Percentiles rank a stretch among this genome's conserved stretches.
phyloP scores from a whole-genome alignment of 1,140 invertebrate species.

The Lepidotrigona ventralis region DNA sequence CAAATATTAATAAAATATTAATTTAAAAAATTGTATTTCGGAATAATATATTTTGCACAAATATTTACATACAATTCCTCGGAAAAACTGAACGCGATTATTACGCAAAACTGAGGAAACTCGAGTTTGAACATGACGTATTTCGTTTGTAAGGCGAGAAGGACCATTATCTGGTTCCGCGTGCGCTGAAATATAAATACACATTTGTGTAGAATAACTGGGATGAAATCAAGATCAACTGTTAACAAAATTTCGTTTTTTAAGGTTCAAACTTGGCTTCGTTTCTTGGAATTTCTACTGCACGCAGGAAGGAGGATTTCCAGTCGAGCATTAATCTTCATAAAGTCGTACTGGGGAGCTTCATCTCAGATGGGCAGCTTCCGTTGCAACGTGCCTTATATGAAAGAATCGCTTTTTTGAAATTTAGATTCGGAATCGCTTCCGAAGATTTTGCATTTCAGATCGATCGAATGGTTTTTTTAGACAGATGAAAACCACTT shows the following conservation, averaged over 20 bases:
- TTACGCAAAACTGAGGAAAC: not conserved
- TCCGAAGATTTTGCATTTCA: too few species aligned
- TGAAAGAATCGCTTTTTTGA: not conserved
- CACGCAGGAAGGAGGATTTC: not conserved
- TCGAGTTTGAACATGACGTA: not conserved
- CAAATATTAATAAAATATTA: too few species aligned
- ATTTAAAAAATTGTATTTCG: too few species aligned
- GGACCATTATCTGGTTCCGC: not conserved
- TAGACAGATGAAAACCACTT: not conserved
- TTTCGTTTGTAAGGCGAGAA: not conserved
- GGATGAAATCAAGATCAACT: not conserved
- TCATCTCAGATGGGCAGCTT: not conserved
- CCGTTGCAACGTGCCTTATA: not conserved
- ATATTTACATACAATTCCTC: too few species aligned
- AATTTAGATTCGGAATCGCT: not conserved
- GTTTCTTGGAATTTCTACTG: not conserved
- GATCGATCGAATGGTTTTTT: not conserved
- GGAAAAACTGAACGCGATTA: too few species aligned
- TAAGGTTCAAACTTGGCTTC: not conserved
- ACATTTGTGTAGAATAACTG: not conserved
- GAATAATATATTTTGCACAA: too few species aligned
- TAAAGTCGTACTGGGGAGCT: not conserved
- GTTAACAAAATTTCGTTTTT: not conserved
- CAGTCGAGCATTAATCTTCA: not conserved
- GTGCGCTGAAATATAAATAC: not conserved